A percentile compares a stretch with the other conserved stretches of the same genome.
These are phyloP conservation scores for Drosophila siamana DNA, from an alignment of 2,888 invertebrate species.

Conservation along the genomic window DNA sequence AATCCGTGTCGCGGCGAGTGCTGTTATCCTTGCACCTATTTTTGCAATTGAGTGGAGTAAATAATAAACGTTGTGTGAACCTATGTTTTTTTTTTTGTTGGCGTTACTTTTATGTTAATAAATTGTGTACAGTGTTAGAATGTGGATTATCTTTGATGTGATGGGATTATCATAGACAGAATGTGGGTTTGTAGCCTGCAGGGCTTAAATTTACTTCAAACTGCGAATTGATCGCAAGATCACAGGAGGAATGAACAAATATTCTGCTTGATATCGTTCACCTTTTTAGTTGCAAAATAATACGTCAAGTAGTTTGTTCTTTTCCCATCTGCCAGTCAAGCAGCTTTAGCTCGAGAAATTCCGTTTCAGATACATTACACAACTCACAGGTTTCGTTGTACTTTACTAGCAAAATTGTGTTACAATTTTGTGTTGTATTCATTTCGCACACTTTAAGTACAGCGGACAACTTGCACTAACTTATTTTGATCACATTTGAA, in stretches of 20 bases:
- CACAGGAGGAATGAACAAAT: no score
- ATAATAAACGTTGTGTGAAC: background rate
- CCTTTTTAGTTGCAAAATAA: no score
- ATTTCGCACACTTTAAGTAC: conserved; percentile 2
- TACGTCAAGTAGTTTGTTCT: background rate
- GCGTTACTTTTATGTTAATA: background rate
- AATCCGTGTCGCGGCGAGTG: conserved; percentile 19
- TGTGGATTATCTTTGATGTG: no score
- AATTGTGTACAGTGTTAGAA: background rate
- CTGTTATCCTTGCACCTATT: conserved; percentile 19
- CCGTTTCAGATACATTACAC: conserved; percentile 1
- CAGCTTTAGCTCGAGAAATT: background rate
- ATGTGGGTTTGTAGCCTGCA: no score
- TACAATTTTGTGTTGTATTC: background rate
- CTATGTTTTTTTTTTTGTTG: background rate
- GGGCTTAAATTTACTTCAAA: no score
- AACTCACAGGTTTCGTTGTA: conserved; percentile 15
- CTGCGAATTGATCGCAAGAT: no score
- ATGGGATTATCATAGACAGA: no score
- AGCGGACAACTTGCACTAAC: background rate
- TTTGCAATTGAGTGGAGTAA: conserved; percentile 1
- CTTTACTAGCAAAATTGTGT: conserved; percentile 8
- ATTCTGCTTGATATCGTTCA: no score
- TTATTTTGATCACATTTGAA: background rate
- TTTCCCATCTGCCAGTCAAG: background rate